Evolutionary conservation across 1,140 invertebrate species (phyloP).

Genomic region (Lepidurus packardi): DNA sequence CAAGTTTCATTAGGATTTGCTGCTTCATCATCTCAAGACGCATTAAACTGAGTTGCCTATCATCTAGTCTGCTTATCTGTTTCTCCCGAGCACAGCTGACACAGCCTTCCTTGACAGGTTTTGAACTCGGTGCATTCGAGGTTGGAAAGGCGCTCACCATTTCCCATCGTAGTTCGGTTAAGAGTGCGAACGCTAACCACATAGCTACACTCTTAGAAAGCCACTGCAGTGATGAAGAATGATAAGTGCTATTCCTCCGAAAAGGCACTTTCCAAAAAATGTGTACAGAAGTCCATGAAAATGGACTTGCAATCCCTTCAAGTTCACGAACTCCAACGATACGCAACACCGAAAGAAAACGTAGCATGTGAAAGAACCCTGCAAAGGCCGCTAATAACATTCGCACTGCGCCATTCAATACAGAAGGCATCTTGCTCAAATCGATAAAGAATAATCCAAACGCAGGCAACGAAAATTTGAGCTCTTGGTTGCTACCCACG

Average conservation of each 20-base stretch:
- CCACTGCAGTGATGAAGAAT: background rate
- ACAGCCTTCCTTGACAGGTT: constrained; percentile 24
- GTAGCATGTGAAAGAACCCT: background rate
- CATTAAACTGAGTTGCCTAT: constrained; percentile 48
- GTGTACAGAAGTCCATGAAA: constrained; percentile 1
- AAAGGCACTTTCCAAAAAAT: background rate
- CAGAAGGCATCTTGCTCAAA: background rate
- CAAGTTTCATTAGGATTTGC: constrained; percentile 69
- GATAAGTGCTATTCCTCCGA: background rate
- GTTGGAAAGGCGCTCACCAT: background rate
- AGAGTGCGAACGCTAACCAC: background rate
- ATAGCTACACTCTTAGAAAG: background rate
- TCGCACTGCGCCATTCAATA: background rate
- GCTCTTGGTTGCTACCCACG: too few relatives aligned
- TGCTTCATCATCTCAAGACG: constrained; percentile 72
- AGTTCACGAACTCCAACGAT: background rate
- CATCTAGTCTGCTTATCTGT: constrained; percentile 13
- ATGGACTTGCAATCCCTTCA: background rate
- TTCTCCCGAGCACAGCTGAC: constrained; percentile 23
- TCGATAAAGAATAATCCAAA: too few relatives aligned
- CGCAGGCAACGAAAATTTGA: too few relatives aligned
- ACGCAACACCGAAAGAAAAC: background rate
- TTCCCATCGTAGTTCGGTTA: constrained; percentile 7
- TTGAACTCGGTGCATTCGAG: background rate
- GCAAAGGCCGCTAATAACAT: background rate